Evolutionary conservation across 2,888 invertebrate species (phyloP).

Genomic region (Cremastinae sp.): DNA sequence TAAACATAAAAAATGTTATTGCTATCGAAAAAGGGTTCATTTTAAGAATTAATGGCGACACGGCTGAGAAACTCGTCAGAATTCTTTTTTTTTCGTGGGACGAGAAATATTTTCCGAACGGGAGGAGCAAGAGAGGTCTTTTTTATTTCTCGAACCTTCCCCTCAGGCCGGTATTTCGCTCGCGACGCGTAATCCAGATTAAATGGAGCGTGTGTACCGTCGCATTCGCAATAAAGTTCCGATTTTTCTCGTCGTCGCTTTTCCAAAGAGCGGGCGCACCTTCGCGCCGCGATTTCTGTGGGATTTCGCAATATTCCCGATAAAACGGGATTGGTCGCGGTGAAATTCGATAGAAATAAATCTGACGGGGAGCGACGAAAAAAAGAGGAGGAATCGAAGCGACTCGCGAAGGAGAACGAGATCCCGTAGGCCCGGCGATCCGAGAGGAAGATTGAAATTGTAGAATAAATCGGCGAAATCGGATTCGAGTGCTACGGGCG

Average conservation of each 20-base stretch:
- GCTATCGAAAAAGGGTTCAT: too few species aligned
- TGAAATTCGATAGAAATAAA: conserved; percentile 42
- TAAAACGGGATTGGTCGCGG: conserved; percentile 1
- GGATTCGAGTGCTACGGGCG: too few species aligned
- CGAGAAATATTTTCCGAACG: conserved; percentile 12
- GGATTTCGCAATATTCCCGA: conserved; percentile 26
- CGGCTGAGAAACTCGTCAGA: conserved; percentile 7
- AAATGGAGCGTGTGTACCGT: conserved; percentile 62
- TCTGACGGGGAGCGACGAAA: too few species aligned
- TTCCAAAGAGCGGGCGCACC: conserved; percentile 6
- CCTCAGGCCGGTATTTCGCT: conserved; percentile 36
- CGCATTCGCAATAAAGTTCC: conserved; percentile 64
- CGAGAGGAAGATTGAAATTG: too few species aligned
- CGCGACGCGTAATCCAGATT: conserved; percentile 63
- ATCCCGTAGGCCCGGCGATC: too few species aligned
- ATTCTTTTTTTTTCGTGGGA: neutral
- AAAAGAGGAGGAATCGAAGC: neutral
- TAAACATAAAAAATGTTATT: too few species aligned
- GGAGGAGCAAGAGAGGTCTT: conserved; percentile 25
- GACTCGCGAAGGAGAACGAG: too few species aligned
- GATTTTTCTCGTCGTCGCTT: conserved; percentile 55
- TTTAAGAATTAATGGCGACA: conserved; percentile 1
- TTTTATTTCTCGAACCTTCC: conserved; percentile 34
- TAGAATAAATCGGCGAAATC: too few species aligned
- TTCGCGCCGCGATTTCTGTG: neutral